Evolutionary conservation across 2,113 vertebrate genomes (phyloP).

Genomic region (Etheostoma spectabile): DNA sequence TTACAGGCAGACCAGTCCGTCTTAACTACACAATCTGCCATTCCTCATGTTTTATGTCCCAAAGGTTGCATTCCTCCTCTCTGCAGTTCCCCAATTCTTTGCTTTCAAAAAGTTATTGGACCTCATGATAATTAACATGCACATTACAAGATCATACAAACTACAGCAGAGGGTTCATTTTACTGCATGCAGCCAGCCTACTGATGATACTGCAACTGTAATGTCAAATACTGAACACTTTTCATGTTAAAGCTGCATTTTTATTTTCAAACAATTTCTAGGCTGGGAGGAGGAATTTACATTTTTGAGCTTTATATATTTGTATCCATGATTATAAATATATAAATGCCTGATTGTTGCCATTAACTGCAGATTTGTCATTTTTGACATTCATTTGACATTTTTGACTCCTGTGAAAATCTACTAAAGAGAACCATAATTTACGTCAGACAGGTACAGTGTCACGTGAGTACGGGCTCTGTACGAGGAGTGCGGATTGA

Average conservation of each 20-base stretch:
- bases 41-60: constrained; percentile 56
- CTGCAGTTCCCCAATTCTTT: constrained; percentile 20
- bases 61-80: constrained; percentile 68
- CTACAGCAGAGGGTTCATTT: not conserved
- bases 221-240: not conserved
- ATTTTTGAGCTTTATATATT: not conserved
- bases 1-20: constrained; percentile 73
- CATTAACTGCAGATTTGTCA: not conserved
- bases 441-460: constrained; percentile 11
- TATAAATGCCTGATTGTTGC: not conserved
- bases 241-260: not conserved
- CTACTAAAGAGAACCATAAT: not conserved
- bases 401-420: not conserved
- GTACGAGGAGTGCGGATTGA: constrained; percentile 12
- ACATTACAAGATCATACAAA: not conserved
- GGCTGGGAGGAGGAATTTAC: no score
- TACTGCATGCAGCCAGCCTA: not conserved
- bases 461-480: not conserved
- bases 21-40: constrained; percentile 75
- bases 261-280: not conserved
- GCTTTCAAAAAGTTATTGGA: constrained; percentile 47
- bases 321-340: not conserved
- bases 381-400: not conserved
- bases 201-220: not conserved
- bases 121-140: constrained; percentile 38